Conservation (phyloP, 1,140 invertebrate genomes). For the Wiebesia pumilae region DNA sequence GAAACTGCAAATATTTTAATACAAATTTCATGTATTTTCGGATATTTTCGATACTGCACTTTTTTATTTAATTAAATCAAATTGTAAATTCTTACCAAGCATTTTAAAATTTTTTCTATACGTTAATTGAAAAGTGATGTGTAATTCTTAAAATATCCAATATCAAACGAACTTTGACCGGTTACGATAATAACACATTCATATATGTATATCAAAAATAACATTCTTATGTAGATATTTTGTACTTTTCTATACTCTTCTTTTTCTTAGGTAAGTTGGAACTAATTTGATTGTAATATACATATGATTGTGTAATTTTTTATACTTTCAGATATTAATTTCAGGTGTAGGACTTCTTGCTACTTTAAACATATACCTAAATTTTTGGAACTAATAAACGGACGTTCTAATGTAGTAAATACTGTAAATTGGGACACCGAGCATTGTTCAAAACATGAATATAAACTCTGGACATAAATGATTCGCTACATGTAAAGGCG, state of each 20-base stretch:
- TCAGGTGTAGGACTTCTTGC: background rate
- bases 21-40: no score
- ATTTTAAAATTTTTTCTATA: background rate
- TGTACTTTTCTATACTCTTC: background rate
- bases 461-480: background rate
- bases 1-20: no score
- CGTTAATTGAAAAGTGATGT: background rate
- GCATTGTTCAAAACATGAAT: background rate
- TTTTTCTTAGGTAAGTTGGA: background rate
- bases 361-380: background rate
- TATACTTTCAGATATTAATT: no score
- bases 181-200: background rate
- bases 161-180: constrained; percentile 14
- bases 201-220: background rate
- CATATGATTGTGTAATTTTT: no score
- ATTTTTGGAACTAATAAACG: constrained; percentile 7
- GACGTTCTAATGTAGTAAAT: background rate
- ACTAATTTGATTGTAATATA: background rate
- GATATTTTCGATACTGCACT: no score
- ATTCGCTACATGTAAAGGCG: background rate
- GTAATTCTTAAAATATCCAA: background rate
- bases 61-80: background rate
- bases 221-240: background rate
- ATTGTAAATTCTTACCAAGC: background rate
- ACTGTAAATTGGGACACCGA: background rate